Percentiles rank a stretch among this genome's conserved stretches.
phyloP scores from a whole-genome alignment of 2,113 vertebrate genomes.

The Acanthisitta chloris region DNA sequence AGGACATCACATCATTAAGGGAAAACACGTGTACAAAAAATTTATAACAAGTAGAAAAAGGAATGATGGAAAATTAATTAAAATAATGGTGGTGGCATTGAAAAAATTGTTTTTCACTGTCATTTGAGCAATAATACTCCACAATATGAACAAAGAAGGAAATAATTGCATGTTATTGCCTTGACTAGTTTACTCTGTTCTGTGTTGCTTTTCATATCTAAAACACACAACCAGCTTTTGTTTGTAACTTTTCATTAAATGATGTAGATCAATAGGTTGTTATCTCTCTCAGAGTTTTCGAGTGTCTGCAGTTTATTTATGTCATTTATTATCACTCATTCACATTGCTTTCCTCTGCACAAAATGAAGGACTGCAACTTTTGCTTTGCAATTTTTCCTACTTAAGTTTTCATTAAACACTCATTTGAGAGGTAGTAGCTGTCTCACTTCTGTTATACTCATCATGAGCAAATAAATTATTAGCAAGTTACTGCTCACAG shows the following conservation, averaged over 20 bases:
- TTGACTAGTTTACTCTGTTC: neutral
- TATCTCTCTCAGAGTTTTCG: neutral
- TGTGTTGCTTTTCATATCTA: neutral
- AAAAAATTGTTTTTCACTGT: neutral
- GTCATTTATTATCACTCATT: neutral
- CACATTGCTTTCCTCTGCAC: neutral
- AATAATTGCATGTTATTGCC: neutral
- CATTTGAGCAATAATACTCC: neutral
- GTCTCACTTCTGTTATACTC: neutral
- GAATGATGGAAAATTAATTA: neutral
- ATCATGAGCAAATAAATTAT: neutral
- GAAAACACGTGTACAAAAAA: fast-evolving
- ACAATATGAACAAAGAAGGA: neutral
- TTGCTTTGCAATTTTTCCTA: neutral
- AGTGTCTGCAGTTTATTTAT: neutral
- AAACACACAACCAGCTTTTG: neutral
- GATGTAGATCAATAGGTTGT: neutral
- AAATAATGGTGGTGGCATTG: neutral
- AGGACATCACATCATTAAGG: neutral
- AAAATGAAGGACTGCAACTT: neutral
- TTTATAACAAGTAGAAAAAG: neutral
- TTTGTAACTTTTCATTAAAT: conserved; percentile 20
- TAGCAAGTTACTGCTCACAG: neutral
- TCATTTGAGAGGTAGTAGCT: neutral
- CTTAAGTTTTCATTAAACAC: neutral